Evolutionary conservation across 2,888 invertebrate genomes (phyloP), one percentile per base, ranked within the genome.

Genomic region (Ophioninae sp.): DNA sequence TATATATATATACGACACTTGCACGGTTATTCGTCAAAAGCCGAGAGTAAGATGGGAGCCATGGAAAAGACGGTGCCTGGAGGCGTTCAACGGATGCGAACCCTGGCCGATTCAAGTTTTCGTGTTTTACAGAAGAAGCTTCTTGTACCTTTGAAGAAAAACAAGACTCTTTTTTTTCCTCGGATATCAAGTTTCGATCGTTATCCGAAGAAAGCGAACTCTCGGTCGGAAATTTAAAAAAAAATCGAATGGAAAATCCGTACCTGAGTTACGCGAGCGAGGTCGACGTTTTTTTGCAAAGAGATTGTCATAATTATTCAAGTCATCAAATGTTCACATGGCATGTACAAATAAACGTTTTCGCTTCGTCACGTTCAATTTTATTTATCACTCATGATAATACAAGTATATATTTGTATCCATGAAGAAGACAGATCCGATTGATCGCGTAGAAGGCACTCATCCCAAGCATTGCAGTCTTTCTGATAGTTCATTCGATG

Each of bases 41-140:
- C 23, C 23, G 70, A 37, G 64, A 65, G 69, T 41, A 23, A 57
- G 41, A 78, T 50, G 20, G 50, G 30, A n/a, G 59, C 21, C 56
- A 50, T 44, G 30, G 23, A 68, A 50, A 44, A 59, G 44, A 68
- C 5, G 67, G 67, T 23, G 74, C 80, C 83, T 83, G 74, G 61
- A 59, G 83, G 59, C 23, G 41, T 70, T 23, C 67, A 64, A 39
- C 23, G 10, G 61, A 61, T 23, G 59, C 79, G 59, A 39, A 67
- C 37, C 81, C 62, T 13, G 21, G 20, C 69, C 30, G 57, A 57
- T 41, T 78, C 73, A 39, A 41, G 39, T 78, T 78, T 64, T 73
- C 73, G 21, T 69, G 67, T 64, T 57, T 23, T 70, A 65, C 10
- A 41, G 17, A 57, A 76, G 59, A 67, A 44, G 50, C 50, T 50